Base-by-base conservation (phyloP, 2,113 vertebrate genomes). In the Gopherus evgoodei region DNA sequence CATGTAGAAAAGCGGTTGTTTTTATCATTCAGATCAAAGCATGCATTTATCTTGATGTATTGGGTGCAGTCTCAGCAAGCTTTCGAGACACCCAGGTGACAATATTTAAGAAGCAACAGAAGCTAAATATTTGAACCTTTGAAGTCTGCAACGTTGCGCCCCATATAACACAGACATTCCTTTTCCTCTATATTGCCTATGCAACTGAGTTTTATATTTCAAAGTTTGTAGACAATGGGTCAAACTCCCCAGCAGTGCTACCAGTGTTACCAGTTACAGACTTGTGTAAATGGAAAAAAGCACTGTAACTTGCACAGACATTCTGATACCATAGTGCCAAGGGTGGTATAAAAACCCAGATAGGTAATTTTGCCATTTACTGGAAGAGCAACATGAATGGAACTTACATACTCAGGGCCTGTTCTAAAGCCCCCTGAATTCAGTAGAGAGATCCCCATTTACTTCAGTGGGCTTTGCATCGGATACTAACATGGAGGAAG, bases 21-120 rank as follows among this genome's bases (percentile, higher is more conserved):
- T 96, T 95, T 94, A 96, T 96, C 89, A 56, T 31, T 76, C 56
- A 89, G 96, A 97, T 97, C 95, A 98, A 98, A 97, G 93, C 93
- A 90, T 50, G 31, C 2, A 0, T 96, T 97, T 97, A 96, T 96
- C 94, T 96, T 88, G 81, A 85, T 95, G 89, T 94, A 93, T 16
- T 31, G 4, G 83, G 49, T 90, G 38, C 11, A 0, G 92, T 96
- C 94, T 92, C 87, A 75, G 84, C 50, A 87, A 81, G 90, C 84
- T 88, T 96, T 93, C 87, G 50, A 95, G 93, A 94, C 94, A 80
- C 93, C 92, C 91, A 27, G 84, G 94, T 96, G 96, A 96, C 94
- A 96, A 90, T 94, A 90, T 96, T 96, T 93, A 95, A 90, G 96
- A 91, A 88, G 81, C 88, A 92, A 95, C 91, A 88, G 78, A 95